These are phyloP conservation scores for Dromiciops gliroides DNA, from an alignment of 2,113 vertebrate genomes.

Conservation along the genomic window DNA sequence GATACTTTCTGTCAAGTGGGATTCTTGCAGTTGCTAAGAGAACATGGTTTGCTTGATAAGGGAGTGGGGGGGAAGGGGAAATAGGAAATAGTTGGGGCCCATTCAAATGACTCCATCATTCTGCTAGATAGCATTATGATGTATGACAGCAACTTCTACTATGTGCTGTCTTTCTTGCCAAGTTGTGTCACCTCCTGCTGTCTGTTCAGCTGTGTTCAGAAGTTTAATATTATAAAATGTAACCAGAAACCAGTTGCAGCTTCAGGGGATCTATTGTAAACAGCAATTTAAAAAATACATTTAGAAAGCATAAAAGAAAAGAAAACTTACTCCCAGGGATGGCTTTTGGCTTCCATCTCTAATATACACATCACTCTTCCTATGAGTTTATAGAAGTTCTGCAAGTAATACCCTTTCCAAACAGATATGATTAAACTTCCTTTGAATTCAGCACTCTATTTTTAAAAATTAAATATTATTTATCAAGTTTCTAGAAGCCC, in stretches of 20 bases:
- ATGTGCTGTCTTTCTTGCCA: neutral
- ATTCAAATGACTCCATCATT: neutral
- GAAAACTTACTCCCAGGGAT: neutral
- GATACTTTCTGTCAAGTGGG: neutral
- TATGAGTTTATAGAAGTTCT: neutral
- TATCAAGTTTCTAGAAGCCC: neutral
- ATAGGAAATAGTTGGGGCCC: neutral
- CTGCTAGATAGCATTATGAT: neutral
- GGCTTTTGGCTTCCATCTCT: neutral
- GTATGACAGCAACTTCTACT: neutral
- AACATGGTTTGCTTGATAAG: slow-evolving; percentile 12
- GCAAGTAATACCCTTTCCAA: neutral
- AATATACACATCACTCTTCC: neutral
- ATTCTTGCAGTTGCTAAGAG: neutral
- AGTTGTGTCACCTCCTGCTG: neutral
- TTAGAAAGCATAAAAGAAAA: neutral
- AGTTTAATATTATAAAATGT: neutral
- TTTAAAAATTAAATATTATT: neutral
- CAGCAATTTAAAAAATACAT: neutral
- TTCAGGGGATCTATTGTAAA: neutral
- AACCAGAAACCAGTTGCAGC: slow-evolving; percentile 23
- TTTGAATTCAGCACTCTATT: neutral
- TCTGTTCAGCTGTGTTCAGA: neutral
- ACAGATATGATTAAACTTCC: no score
- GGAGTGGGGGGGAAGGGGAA: neutral